phyloP scores from a whole-genome alignment of 1,140 invertebrate species.

The Mesaphorura yosii region DNA sequence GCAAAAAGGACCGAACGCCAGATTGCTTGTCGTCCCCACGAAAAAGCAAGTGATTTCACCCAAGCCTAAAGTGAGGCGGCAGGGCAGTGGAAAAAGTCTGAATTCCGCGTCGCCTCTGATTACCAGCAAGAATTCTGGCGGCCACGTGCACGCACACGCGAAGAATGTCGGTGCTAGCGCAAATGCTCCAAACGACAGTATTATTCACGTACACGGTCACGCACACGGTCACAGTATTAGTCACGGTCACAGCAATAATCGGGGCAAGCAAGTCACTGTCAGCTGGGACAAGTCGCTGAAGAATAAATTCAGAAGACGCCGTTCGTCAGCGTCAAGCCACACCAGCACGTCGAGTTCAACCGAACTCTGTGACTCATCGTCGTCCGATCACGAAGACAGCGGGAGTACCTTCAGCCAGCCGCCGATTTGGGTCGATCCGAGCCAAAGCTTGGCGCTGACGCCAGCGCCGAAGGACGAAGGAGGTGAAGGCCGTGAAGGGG shows the following conservation, averaged over 20 bases:
- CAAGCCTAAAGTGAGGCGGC: constrained; percentile 17
- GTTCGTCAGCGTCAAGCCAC: constrained; percentile 12
- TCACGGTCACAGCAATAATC: background rate
- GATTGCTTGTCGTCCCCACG: constrained; percentile 5
- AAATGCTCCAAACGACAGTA: too few relatives aligned
- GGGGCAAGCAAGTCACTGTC: constrained; percentile 22
- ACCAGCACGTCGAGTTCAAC: constrained; percentile 23
- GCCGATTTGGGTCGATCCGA: too few relatives aligned
- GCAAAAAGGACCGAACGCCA: constrained; percentile 6
- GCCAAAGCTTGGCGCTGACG: too few relatives aligned
- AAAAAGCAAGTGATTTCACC: constrained; percentile 8
- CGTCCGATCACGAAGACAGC: constrained; percentile 13
- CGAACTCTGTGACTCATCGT: constrained; percentile 26
- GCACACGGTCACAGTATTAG: too few relatives aligned
- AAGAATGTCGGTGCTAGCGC: too few relatives aligned
- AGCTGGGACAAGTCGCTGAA: constrained; percentile 25
- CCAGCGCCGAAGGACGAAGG: background rate
- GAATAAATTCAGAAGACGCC: constrained; percentile 15
- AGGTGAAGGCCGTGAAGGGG: too few relatives aligned
- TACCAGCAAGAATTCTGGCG: too few relatives aligned
- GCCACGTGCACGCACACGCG: too few relatives aligned
- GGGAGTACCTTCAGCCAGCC: background rate
- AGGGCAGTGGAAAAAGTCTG: background rate
- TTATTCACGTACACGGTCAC: too few relatives aligned
- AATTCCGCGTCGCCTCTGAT: background rate